Evolutionary conservation across 2,797 vertebrate genomes (phyloP), one percentile per base, ranked within the genome.

Genomic region (Acridotheres tristis): DNA sequence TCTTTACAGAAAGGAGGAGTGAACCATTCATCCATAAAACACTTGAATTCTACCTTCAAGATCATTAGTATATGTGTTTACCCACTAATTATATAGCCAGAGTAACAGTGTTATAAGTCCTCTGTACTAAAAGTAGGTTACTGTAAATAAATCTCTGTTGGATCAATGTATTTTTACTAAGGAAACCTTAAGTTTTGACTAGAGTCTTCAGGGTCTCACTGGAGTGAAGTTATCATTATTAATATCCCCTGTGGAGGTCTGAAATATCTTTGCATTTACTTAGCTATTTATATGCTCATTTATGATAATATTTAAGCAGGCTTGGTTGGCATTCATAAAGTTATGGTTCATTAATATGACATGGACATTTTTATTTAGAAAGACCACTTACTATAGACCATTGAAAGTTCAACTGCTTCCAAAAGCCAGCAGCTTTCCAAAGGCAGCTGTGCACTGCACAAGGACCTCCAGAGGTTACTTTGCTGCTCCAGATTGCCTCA

Each of bases 241-340:
- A 80, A 83, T 77, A 88, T 63, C n/a, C 36, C 63, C 67, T 50
- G 67, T 2, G 4, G 83, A 88, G 48, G 29, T 80, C 81, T 80
- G 65, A 85, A 94, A 90, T 90, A 92, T 69, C 32, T 88, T 94
- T 84, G 40, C 83, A 50, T 95, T 94, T 88, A 68, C 29, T 91
- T 72, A 66, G 42, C 58, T 91, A 53, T 95, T 78, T 94, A 66
- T 84, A 38, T 63, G n/a, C 61, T 88, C 32, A 25, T 65, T 86
- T 95, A 63, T 50, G 77, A 73, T 55, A 71, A 75, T 55, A 58
- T 69, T 90, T 87, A 73, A 87, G 43, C 80, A 82, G 79, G 40
- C 14, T 69, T 79, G 36, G 51, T 66, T 85, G 53, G 36, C 57
- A 59, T 89, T 85, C 67, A 83, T 69, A 36, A 78, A 87, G 27